Base-by-base conservation (phyloP, 2,797 vertebrate genomes). In the Taenioides sp. region DNA sequence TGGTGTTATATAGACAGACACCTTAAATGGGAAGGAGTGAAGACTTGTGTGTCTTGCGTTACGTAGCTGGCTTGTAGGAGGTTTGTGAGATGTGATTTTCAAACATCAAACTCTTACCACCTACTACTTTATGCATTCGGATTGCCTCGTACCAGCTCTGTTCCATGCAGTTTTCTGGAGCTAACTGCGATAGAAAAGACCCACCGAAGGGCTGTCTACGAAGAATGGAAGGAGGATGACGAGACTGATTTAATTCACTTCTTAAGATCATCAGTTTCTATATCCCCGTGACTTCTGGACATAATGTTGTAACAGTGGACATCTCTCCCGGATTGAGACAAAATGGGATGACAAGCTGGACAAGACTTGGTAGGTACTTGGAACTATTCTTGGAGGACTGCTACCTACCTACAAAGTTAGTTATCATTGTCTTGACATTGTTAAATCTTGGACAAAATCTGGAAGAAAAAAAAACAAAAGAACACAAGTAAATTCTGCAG, bases 191-290 rank as follows among this genome's bases (percentile, higher is more conserved):
- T 86, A 84, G 83, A 85, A 88, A 83, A 72, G 76, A 80, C 34
- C 34, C 2, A 37, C 34, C 34, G 73, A 75, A 23, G 86, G 87
- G 90, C 83, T 87, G 86, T 86, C 82, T 78, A 37, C 11, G 65
- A 54, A 74, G 57, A 79, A 79, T 74, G 63, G 69, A 80, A 55
- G 69, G 57, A 72, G 78, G 80, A 71, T 73, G 77, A 71, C 79
- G 77, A 71, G 74, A 50, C 71, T 73, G 80, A 77, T 68, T 63
- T 78, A 87, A 81, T 81, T 81, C 88, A 88, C 82, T 87, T 83
- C 72, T 72, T 86, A 80, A 81, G 88, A 89, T 87, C 89, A 90
- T 89, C 86, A 86, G 86, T 89, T 70, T 80, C 84, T 80, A 76
- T 79, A 88, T 87, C 84, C 83, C 85, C 74, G 63, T 80, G 80